A percentile compares a stretch with the other conserved stretches of the same genome.
These are phyloP conservation scores for Tethea ocularis DNA, from an alignment of 2,888 invertebrate genomes.

Conservation along the genomic window DNA sequence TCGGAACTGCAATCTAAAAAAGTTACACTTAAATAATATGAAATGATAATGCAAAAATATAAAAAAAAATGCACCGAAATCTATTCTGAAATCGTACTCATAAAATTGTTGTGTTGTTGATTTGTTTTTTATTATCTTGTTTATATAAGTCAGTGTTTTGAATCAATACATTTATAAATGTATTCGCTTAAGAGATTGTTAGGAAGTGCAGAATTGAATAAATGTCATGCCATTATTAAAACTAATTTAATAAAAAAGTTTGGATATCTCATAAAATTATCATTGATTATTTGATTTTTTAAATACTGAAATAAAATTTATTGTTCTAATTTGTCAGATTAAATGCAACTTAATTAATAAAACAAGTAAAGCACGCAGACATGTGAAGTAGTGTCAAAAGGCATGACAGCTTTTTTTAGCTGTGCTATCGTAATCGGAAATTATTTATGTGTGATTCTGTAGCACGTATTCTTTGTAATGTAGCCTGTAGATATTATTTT, in stretches of 20 bases:
- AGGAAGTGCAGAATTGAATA: constrained; percentile 29
- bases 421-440: constrained; percentile 65
- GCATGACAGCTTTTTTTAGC: constrained; percentile 13
- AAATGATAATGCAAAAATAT: too few relatives aligned
- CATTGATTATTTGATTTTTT: too few relatives aligned
- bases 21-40: too few relatives aligned
- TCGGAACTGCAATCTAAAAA: too few relatives aligned
- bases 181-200: constrained; percentile 73
- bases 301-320: too few relatives aligned
- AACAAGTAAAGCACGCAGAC: constrained; percentile 7
- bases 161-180: constrained; percentile 55
- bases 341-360: background rate
- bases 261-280: too few relatives aligned
- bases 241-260: too few relatives aligned
- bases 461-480: constrained; percentile 57
- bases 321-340: background rate
- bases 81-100: constrained; percentile 38
- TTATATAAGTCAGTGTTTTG: constrained; percentile 67
- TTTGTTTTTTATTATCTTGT: constrained; percentile 72
- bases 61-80: constrained; percentile 40
- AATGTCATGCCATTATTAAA: constrained; percentile 8
- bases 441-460: constrained; percentile 83
- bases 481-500: constrained; percentile 68
- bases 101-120: constrained; percentile 77
- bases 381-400: too few relatives aligned